Percentiles rank a stretch among this genome's conserved stretches.
Conservation (phyloP, 2,888 invertebrate genomes). For the Eurytoma adleriae region DNA sequence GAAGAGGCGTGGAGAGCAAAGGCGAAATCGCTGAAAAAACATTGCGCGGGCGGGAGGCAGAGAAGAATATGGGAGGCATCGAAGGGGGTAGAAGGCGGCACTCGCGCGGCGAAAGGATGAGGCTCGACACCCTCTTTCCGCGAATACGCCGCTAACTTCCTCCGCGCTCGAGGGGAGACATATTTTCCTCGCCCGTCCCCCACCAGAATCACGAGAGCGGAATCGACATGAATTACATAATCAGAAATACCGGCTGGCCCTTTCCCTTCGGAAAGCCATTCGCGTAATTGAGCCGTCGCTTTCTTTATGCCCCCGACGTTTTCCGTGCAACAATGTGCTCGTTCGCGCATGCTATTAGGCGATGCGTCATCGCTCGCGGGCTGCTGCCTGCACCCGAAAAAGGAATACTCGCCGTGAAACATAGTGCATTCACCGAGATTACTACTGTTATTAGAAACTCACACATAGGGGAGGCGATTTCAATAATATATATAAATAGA, state of each 20-base stretch:
- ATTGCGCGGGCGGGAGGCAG: conserved; percentile 3
- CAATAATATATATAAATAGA: background rate
- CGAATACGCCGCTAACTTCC: background rate
- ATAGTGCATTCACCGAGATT: background rate
- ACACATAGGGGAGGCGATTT: background rate
- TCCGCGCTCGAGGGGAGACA: conserved; percentile 20
- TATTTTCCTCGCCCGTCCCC: conserved; percentile 25
- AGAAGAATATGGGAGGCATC: conserved; percentile 36
- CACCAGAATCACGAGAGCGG: conserved; percentile 41
- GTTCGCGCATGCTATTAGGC: conserved; percentile 32
- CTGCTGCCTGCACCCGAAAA: too few relatives aligned
- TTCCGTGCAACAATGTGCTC: conserved; percentile 33
- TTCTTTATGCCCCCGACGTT: background rate
- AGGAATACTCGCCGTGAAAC: conserved; percentile 33
- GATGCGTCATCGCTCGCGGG: conserved; percentile 8
- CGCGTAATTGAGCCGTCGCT: conserved; percentile 46
- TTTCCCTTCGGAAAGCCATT: conserved; percentile 39
- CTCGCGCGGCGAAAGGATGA: conserved; percentile 15
- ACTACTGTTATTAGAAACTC: too few relatives aligned
- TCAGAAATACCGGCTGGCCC: conserved; percentile 18
- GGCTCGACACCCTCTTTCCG: conserved; percentile 15
- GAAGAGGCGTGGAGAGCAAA: conserved; percentile 16
- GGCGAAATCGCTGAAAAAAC: conserved; percentile 49
- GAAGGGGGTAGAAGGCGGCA: conserved; percentile 38
- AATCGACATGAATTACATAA: conserved; percentile 52